These are phyloP conservation scores for Zaprionus camerounensis DNA, from an alignment of 1,140 invertebrate genomes.

Conservation along the genomic window DNA sequence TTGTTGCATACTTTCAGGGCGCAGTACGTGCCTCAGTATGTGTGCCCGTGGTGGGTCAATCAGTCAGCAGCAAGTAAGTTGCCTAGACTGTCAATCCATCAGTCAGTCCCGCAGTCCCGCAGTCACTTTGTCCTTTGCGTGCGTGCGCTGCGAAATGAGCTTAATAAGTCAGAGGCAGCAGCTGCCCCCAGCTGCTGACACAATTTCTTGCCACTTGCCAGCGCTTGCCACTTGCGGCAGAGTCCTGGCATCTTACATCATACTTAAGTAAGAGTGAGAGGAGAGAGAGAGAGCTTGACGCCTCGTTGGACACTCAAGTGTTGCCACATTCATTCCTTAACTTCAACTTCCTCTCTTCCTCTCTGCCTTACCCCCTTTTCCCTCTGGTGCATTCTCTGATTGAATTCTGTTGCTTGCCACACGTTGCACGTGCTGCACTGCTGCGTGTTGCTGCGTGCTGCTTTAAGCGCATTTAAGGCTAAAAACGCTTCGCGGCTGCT, in stretches of 20 bases:
- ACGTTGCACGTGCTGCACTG: conserved; percentile 32
- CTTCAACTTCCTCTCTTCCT: not conserved
- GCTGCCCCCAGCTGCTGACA: conserved; percentile 57
- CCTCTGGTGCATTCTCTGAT: conserved; percentile 39
- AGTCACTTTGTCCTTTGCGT: conserved; percentile 32
- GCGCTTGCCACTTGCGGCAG: not conserved
- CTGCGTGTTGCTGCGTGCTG: conserved; percentile 29
- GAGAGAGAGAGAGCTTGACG: conserved; percentile 30
- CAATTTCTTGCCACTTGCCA: conserved; percentile 56
- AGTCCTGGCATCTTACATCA: conserved; percentile 57
- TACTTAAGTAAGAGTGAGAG: conserved; percentile 32
- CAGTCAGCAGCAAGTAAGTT: not conserved
- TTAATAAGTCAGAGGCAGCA: conserved; percentile 51
- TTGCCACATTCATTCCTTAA: conserved; percentile 53
- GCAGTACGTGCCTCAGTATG: conserved; percentile 1
- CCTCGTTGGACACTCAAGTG: conserved; percentile 74
- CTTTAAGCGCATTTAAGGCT: conserved; percentile 68
- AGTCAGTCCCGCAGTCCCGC: conserved; percentile 45
- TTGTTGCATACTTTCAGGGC: conserved; percentile 71
- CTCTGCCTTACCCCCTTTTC: not conserved
- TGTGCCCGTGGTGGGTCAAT: not conserved
- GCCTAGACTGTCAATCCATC: not conserved
- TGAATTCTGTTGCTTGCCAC: conserved; percentile 59
- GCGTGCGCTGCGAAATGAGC: conserved; percentile 56
- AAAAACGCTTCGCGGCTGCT: conserved; percentile 28